Evolutionary conservation across 2,113 vertebrate genomes (phyloP).

Genomic region (Macroglossus sobrinus): DNA sequence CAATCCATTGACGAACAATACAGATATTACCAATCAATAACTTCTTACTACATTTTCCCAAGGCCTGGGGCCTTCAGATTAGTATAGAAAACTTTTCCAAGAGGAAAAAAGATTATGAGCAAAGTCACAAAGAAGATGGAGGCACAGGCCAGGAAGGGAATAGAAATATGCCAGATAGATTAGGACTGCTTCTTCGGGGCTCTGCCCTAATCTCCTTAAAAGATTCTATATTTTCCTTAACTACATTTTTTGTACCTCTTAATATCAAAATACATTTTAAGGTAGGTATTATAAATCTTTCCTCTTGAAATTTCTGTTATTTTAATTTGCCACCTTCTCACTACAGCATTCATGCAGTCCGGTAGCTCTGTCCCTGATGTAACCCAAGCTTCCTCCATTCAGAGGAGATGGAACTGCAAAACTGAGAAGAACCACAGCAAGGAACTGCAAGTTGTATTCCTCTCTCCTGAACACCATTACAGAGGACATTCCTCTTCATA

Average conservation of each 20-base stretch:
- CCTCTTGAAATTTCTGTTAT: neutral
- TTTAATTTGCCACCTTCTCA: neutral
- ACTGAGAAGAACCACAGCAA: neutral
- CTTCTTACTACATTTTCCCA: neutral
- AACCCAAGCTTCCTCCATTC: neutral
- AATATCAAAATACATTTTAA: neutral
- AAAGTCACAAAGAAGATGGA: neutral
- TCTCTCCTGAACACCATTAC: neutral
- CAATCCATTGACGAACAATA: neutral
- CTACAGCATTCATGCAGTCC: neutral
- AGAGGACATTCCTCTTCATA: too few species aligned
- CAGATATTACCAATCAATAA: neutral
- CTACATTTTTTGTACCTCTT: neutral
- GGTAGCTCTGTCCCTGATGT: neutral
- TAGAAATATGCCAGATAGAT: neutral
- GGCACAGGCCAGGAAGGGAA: neutral
- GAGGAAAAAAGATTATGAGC: neutral
- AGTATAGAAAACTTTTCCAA: neutral
- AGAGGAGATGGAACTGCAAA: neutral
- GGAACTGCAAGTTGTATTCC: accelerated
- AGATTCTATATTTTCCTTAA: neutral
- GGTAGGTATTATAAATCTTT: neutral
- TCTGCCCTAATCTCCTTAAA: neutral
- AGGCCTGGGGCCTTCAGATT: neutral
- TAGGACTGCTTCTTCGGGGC: neutral